Base-by-base conservation (phyloP, 2,113 vertebrate genomes). In the Cynopterus brachyotis region DNA sequence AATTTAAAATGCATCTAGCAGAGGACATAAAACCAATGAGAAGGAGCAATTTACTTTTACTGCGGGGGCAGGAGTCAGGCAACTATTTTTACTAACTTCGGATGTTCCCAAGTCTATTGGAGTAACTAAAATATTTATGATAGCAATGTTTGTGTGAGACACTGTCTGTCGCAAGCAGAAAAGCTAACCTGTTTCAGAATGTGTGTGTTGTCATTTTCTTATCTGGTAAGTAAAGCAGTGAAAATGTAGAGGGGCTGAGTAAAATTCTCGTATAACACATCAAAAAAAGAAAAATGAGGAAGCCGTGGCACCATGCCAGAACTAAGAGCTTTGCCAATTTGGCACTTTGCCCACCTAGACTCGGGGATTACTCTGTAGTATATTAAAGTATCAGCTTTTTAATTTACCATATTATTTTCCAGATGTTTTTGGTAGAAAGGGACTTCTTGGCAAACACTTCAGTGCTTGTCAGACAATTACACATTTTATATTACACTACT, bases 391-490 rank as follows among this genome's bases (percentile, higher is more conserved):
- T 95, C 97, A 98, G 94, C 96, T 98, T 98, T 98, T 97, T 97
- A 98, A 98, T 98, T 98, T 98, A 95, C 97, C 97, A 42, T 88
- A 75, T 98, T 97, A 97, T 96, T 98, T 98, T 98, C 98, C 97
- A 98, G 95, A 97, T 98, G 98, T 97, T 96, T 96, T 95, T 53
- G 20, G 57, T 80, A 97, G 96, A 97, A 97, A 96, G 98, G 98
- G 97, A 97, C 98, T 98, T 97, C 96, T 98, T 91, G 73, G 97
- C 97, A 98, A 98, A 98, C 96, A 97, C 98, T 98, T 96, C 94
- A 98, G 97, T 97, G 97, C 96, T 98, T 98, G 97, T 94, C 97
- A 93, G 98, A 98, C 97, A 98, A 98, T 98, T 98, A 97, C 97
- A 98, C 97, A 98, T 98, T 98, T 98, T 98, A 97, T 98, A 98